These are phyloP conservation scores for Galeopterus variegatus DNA, from an alignment of 2,113 vertebrate genomes.

Conservation along the genomic window DNA sequence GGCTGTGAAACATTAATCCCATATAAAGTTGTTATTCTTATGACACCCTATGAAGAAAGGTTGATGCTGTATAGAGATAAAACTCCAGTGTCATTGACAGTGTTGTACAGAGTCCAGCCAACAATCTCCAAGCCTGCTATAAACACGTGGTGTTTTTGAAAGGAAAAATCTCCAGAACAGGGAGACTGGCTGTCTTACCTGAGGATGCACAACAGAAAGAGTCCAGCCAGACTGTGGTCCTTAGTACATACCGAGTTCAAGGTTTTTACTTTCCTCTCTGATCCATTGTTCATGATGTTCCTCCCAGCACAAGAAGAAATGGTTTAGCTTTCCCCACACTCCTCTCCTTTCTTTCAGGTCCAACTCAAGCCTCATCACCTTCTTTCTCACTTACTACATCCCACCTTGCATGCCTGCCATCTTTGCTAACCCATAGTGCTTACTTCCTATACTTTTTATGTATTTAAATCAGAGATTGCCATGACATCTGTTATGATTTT, in stretches of 20 bases:
- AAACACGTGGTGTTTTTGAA: not conserved
- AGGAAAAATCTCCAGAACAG: not conserved
- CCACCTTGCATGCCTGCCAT: not conserved
- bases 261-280: not conserved
- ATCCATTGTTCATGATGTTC: not conserved
- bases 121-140: not conserved
- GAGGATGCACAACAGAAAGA: not conserved
- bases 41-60: not conserved
- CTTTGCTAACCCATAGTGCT: not conserved
- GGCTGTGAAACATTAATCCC: not conserved
- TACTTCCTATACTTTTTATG: not conserved
- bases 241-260: not conserved
- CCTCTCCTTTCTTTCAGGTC: not conserved
- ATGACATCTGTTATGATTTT: not conserved
- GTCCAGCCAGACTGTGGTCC: not conserved
- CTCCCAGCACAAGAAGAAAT: not conserved
- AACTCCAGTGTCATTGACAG: not conserved
- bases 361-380: not conserved
- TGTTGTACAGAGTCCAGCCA: not conserved
- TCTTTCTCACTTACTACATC: not conserved
- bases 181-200: not conserved
- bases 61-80: not conserved
- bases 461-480: not conserved
- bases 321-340: not conserved
- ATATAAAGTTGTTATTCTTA: not conserved